Evolutionary conservation across 2,888 invertebrate genomes (phyloP).

Genomic region (Andrena minutula): DNA sequence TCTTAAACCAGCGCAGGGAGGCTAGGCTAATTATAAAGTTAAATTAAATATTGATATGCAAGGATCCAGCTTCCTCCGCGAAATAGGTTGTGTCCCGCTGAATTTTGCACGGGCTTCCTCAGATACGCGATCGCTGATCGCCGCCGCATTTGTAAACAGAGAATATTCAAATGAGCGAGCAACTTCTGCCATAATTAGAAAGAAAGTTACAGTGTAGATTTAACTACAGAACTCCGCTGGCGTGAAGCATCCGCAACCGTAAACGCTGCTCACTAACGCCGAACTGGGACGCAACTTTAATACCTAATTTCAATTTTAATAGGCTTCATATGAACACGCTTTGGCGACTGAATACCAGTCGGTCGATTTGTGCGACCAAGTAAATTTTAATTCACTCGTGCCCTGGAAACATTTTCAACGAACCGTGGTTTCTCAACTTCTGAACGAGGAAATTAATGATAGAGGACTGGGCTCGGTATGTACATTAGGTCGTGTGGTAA

Average conservation of each 20-base stretch:
- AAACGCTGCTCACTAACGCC: neutral
- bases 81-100: constrained; percentile 23
- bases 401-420: neutral
- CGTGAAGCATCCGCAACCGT: neutral
- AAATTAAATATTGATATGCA: constrained; percentile 59
- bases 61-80: constrained; percentile 35
- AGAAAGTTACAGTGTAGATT: constrained; percentile 17
- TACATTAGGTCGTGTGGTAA: no score
- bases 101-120: constrained; percentile 24
- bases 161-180: constrained; percentile 36
- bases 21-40: constrained; percentile 52
- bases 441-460: no score
- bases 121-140: constrained; percentile 31
- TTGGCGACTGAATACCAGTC: neutral
- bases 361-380: neutral
- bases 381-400: neutral
- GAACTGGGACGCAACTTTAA: constrained; percentile 11
- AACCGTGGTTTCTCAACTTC: no score
- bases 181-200: constrained; percentile 35
- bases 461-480: no score
- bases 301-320: constrained; percentile 29
- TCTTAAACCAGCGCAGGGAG: constrained; percentile 39
- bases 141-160: constrained; percentile 26
- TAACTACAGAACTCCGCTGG: constrained; percentile 4
- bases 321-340: neutral